Percentiles rank a stretch among this genome's conserved stretches.
Conservation (phyloP, 2,888 invertebrate genomes). For the Callimorpha dominula region DNA sequence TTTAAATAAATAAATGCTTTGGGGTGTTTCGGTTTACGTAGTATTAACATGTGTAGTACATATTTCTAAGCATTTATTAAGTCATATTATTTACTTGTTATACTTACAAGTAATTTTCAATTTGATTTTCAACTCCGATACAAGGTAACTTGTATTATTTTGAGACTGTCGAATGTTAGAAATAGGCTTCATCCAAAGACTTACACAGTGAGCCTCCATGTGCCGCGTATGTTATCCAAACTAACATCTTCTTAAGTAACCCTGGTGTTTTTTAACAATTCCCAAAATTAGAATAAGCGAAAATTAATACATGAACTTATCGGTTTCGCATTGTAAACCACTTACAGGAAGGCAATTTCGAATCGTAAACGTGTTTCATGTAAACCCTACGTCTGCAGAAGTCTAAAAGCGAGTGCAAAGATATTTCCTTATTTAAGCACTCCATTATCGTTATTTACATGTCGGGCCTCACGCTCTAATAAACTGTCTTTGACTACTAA, state of each 20-base stretch:
- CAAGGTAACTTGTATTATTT: no score
- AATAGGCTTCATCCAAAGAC: neutral
- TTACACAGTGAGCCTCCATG: no score
- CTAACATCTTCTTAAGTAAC: neutral
- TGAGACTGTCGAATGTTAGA: neutral
- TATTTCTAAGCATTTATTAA: no score
- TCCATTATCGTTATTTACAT: slow-evolving; percentile 14
- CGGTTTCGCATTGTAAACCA: neutral
- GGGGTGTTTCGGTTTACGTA: no score
- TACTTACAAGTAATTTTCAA: no score
- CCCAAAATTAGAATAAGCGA: neutral
- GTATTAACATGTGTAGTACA: no score
- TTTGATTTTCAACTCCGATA: no score
- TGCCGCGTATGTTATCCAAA: no score
- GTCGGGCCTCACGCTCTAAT: slow-evolving; percentile 7
- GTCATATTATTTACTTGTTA: no score
- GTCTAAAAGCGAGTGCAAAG: neutral
- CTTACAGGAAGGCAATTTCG: neutral
- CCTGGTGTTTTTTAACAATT: neutral
- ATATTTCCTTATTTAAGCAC: neutral
- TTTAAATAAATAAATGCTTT: no score
- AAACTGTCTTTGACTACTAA: slow-evolving; percentile 25
- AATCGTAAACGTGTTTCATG: neutral
- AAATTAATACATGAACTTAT: neutral
- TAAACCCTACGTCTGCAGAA: neutral